phyloP scores from a whole-genome alignment of 1,140 invertebrate genomes.

The Drosophila jambulina region DNA sequence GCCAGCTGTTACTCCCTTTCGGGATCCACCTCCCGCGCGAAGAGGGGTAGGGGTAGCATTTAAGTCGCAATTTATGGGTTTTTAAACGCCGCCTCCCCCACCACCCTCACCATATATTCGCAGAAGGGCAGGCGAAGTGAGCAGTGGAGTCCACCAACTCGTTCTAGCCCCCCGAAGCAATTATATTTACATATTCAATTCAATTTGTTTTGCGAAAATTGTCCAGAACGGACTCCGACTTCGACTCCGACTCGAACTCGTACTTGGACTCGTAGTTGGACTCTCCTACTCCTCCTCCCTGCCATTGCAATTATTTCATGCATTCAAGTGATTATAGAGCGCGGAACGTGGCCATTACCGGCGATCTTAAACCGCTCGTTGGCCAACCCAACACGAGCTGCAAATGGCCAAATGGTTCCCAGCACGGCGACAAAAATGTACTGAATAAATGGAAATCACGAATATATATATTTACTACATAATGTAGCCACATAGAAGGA shows the following conservation, averaged over 20 bases:
- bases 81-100: conserved; percentile 53
- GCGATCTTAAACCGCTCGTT: conserved; percentile 65
- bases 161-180: conserved; percentile 43
- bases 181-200: conserved; percentile 80
- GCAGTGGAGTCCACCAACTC: conserved; percentile 3
- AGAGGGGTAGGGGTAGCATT: conserved; percentile 18
- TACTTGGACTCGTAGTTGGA: background rate
- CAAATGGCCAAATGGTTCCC: conserved; percentile 43
- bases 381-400: conserved; percentile 45
- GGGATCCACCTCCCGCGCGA: background rate
- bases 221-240: conserved; percentile 35
- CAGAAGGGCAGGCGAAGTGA: background rate
- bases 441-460: background rate
- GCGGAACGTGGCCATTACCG: conserved; percentile 75
- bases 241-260: background rate
- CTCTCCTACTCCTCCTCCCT: background rate
- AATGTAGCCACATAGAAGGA: too few relatives aligned
- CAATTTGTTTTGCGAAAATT: conserved; percentile 73
- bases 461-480: too few relatives aligned
- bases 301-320: conserved; percentile 53
- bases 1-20: conserved; percentile 27
- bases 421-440: conserved; percentile 12
- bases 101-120: background rate
- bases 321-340: conserved; percentile 59
- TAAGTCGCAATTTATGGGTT: conserved; percentile 63